Percentiles rank a stretch among this genome's conserved stretches.
Evolutionary conservation across 1,140 invertebrate genomes (phyloP).

Genomic region (Chironomus striatipennis): DNA sequence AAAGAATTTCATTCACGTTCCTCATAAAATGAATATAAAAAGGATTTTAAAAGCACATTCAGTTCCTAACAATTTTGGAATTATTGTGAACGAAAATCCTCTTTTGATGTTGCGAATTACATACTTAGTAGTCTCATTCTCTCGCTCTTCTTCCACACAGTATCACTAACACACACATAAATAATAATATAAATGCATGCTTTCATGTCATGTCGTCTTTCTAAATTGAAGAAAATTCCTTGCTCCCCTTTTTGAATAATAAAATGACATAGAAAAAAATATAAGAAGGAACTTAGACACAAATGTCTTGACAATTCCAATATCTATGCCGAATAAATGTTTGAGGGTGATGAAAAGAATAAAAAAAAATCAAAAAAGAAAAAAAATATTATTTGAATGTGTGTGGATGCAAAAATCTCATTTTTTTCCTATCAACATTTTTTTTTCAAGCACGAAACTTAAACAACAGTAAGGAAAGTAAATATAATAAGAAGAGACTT

Average conservation of each 20-base stretch:
- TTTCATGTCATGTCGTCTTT: too few species aligned
- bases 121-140: neutral
- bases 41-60: neutral
- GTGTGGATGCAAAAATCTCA: neutral
- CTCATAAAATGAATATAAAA: conserved; percentile 1
- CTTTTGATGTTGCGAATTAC: conserved; percentile 23
- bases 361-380: neutral
- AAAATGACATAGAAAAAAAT: too few species aligned
- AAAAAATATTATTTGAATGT: neutral
- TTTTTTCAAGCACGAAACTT: neutral
- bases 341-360: too few species aligned
- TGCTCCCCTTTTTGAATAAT: too few species aligned
- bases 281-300: neutral
- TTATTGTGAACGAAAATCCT: neutral
- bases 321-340: neutral
- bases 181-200: too few species aligned
- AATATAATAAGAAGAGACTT: neutral
- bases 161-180: neutral
- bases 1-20: neutral
- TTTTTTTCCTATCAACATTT: conserved; percentile 12
- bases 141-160: neutral
- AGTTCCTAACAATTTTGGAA: neutral
- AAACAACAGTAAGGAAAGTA: neutral
- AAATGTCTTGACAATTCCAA: neutral
- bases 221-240: too few species aligned